A percentile compares a stretch with the other conserved stretches of the same genome.
Conservation (phyloP, 1,140 invertebrate species). For the Bombus balteatus region DNA sequence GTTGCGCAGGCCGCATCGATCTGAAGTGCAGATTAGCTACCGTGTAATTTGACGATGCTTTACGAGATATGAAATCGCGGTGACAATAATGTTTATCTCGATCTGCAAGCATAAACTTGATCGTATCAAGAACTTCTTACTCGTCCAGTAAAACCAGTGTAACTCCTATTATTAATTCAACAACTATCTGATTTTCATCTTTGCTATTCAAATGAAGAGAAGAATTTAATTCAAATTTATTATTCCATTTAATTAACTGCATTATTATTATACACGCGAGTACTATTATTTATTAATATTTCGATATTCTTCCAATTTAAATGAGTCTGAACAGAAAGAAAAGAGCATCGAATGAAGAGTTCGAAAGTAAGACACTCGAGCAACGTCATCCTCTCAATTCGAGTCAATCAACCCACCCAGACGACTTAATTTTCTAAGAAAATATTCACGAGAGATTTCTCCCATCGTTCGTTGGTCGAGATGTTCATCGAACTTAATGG, state of each 20-base stretch:
- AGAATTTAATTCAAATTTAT: neutral
- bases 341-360: neutral
- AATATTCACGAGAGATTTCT: conserved; percentile 17
- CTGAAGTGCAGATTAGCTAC: neutral
- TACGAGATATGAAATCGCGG: neutral
- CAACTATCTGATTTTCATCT: neutral
- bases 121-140: too few relatives aligned
- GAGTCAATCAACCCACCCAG: neutral
- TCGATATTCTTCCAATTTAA: neutral
- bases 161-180: neutral
- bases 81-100: neutral
- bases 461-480: neutral
- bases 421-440: conserved; percentile 8
- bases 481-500: conserved; percentile 29
- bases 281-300: neutral
- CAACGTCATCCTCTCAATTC: conserved; percentile 21
- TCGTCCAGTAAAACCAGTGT: neutral
- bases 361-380: conserved; percentile 17
- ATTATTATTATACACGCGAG: neutral
- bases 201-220: neutral
- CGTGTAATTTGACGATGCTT: neutral
- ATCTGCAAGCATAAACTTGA: neutral
- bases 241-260: neutral
- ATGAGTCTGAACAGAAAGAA: neutral
- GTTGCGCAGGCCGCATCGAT: neutral